Evolutionary conservation across 2,888 invertebrate genomes (phyloP), one percentile per base, ranked within the genome.

Genomic region (Drosophila quinaria): DNA sequence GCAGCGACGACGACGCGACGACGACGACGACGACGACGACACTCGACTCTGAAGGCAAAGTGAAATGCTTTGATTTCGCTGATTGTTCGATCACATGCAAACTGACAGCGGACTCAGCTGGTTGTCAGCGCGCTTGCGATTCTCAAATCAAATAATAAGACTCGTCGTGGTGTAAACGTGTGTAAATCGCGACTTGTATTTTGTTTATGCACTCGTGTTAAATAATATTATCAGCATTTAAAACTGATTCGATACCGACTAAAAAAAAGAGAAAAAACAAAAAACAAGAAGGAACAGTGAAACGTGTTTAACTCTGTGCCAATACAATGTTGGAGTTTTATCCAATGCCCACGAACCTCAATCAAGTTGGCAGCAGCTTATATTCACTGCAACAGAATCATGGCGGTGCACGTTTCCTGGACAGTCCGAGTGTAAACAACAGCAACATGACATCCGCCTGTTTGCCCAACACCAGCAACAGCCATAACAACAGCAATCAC

Each of bases 331-430:
- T 92, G 81, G 92, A 92, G 78, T 92, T 92, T 73, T 92, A 92
- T 88, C 92, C 92, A 74, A 91, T 92, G 91, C 92, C 92, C 72
- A 92, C 92, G 60, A 92, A 90, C 87, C 79, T 92, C 70, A 92
- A 84, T 89, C 90, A 91, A 80, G 91, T 91, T 60, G 85, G 89
- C 71, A 88, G 91, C 77, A 83, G 92, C 73, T 89, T 92, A 74
- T 90, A 91, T 62, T 90, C 91, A 71, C 90, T 90, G 73, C 91
- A 91, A 58, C 91, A 91, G 75, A 90, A 88, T 66, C 90, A 90
- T 82, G 81, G 84, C 46, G 92, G 90, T 54, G 91, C 91, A 65
- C 91, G 92, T 47, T 92, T 92, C 70, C 75, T 92, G 73, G 91
- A 91, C 82, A 91, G 89, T 85, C 90, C 90, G 39, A 79, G 65